Percentiles rank a stretch among this genome's conserved stretches.
These are phyloP conservation scores for Drosophila pectinifera DNA, from an alignment of 1,140 invertebrate species.

Conservation along the genomic window DNA sequence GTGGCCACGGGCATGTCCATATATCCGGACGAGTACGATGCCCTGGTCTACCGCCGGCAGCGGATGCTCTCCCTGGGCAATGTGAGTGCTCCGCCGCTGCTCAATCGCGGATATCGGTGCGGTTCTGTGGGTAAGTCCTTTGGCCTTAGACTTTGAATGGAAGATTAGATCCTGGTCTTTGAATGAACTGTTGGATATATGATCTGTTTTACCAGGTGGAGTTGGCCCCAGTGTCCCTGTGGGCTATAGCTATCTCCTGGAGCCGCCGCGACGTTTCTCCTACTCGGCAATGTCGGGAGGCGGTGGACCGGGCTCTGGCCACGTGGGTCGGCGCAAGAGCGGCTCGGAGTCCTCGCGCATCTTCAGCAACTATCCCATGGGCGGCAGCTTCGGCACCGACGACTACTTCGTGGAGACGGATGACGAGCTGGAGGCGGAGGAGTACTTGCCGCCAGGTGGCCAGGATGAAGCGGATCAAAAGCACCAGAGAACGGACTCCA, in stretches of 20 bases:
- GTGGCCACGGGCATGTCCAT: conserved; percentile 88
- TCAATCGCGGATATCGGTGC: conserved; percentile 87
- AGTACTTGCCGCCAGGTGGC: conserved; percentile 61
- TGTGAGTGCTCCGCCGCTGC: conserved; percentile 85
- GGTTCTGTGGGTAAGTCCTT: conserved; percentile 87
- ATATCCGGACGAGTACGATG: conserved; percentile 86
- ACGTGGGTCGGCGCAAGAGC: conserved; percentile 84
- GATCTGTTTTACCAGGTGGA: conserved; percentile 46
- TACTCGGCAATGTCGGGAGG: conserved; percentile 81
- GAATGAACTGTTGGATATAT: too few relatives aligned
- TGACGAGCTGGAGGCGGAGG: conserved; percentile 82
- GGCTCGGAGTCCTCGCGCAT: conserved; percentile 83
- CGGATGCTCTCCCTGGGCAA: conserved; percentile 86
- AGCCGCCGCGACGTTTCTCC: conserved; percentile 87
- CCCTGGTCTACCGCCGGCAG: conserved; percentile 86
- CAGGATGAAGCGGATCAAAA: conserved; percentile 37
- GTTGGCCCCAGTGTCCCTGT: conserved; percentile 82
- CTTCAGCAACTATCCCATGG: conserved; percentile 86
- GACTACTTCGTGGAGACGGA: conserved; percentile 85
- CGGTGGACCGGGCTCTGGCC: conserved; percentile 72
- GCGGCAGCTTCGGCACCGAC: conserved; percentile 85
- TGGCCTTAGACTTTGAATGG: background rate
- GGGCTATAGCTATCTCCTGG: conserved; percentile 89
- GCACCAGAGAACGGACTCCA: conserved; percentile 74
- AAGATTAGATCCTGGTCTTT: too few relatives aligned